Conservation (phyloP, 1,140 invertebrate species). For the Cyphomyrmex costatus region DNA sequence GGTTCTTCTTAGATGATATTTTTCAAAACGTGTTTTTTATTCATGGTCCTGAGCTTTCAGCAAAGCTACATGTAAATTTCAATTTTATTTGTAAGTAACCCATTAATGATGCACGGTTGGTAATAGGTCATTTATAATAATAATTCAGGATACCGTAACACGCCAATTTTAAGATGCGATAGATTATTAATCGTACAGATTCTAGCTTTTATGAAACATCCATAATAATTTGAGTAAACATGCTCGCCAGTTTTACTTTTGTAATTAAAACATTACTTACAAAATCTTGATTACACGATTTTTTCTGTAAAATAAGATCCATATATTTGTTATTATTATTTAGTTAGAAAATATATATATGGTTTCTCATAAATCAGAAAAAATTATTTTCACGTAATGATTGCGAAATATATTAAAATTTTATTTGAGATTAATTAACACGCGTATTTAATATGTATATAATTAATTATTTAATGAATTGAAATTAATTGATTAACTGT, state of each 20-base stretch:
- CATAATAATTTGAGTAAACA: background rate
- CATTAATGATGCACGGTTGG: background rate
- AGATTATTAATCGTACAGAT: background rate
- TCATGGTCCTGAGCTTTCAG: background rate
- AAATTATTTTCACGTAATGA: background rate
- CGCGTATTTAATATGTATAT: background rate
- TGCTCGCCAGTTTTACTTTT: background rate
- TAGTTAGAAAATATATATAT: background rate
- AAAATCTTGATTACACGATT: background rate
- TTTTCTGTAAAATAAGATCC: background rate
- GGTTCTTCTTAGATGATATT: slow-evolving; percentile 1
- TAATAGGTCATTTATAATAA: background rate
- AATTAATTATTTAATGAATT: no score
- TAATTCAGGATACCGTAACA: no score
- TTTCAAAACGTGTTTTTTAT: slow-evolving; percentile 5
- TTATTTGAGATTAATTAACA: background rate
- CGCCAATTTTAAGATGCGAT: no score
- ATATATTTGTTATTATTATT: background rate
- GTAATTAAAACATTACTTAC: background rate
- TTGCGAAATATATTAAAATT: background rate
- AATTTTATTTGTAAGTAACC: slow-evolving; percentile 3
- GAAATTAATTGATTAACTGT: background rate
- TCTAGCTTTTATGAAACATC: background rate
- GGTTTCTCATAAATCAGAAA: background rate
- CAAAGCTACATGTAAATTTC: background rate